Base-by-base conservation (phyloP, 2,888 invertebrate species). In the Eupithecia inturbata region DNA sequence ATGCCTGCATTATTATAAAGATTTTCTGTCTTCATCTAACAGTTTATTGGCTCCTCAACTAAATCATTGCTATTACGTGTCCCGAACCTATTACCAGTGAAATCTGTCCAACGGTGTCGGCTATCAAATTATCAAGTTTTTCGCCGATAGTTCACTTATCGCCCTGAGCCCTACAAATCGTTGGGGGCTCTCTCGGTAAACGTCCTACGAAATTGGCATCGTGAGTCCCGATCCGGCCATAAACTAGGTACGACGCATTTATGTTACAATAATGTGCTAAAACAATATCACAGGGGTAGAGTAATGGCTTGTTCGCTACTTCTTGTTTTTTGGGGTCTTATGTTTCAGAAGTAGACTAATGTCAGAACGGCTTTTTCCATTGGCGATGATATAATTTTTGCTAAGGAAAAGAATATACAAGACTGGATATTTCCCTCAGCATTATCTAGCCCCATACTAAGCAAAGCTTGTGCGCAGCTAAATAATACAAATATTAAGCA, bases 141-240 rank as follows among this genome's bases (percentile, higher is more conserved):
- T 85, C 86, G 78, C 78, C 80, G 76, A 80, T 78, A 79, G 79
- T 79, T 86, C 88, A 87, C 88, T 89, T 89, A 89, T 88, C 87
- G 89, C 89, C 87, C 74, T 81, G 80, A 88, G 88, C 86, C 80
- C 84, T 81, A 89, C 92, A 91, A 91, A 91, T 91, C 87, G 89
- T 88, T 87, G 80, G 82, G 72, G 82, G 84, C 88, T 89, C 89
- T 89, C 88, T 82, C 86, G 82, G 87, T 88, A 91, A 92, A 91
- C 89, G 90, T 91, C 89, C 89, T 87, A 89, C 84, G 88, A 91
- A 92, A 93, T 93, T 92, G 92, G 88, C 87, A 88, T 93, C 93
- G 93, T 92, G 92, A 92, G 91, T 90, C 91, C 86, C 92, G 91
- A 88, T 82, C 84, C 73, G 86, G 81, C 86, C 86, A 91, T 94